A percentile compares a stretch with the other conserved stretches of the same genome.
Evolutionary conservation across 1,140 invertebrate genomes (phyloP).

Genomic region (Brachionus koreanus): DNA sequence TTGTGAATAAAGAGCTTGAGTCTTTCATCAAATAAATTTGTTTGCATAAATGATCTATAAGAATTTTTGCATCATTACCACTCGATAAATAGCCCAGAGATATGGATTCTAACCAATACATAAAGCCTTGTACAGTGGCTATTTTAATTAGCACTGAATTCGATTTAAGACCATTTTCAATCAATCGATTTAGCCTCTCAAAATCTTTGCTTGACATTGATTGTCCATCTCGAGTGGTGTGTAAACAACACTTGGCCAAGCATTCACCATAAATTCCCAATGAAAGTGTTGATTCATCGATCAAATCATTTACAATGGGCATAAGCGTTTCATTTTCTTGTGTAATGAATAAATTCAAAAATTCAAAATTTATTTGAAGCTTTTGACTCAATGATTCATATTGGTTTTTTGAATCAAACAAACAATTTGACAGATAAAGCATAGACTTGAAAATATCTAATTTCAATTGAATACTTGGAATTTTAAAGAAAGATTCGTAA

Average conservation of each 20-base stretch:
- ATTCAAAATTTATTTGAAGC: conserved; percentile 14
- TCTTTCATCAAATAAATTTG: conserved; percentile 39
- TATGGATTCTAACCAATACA: conserved; percentile 68
- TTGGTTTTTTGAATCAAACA: conserved; percentile 37
- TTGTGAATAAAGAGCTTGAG: conserved; percentile 65
- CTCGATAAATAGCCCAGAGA: conserved; percentile 46
- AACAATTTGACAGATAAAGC: conserved; percentile 34
- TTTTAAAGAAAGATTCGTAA: conserved; percentile 37
- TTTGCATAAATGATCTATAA: conserved; percentile 47
- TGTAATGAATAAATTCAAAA: conserved; percentile 11
- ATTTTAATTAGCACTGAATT: conserved; percentile 67
- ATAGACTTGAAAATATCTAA: conserved; percentile 34
- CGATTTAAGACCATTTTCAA: conserved; percentile 66
- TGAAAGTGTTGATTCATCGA: not conserved
- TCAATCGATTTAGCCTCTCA: conserved; percentile 65
- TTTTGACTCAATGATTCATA: conserved; percentile 20
- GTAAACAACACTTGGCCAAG: not conserved
- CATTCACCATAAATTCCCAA: conserved; percentile 35
- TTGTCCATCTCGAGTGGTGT: not conserved
- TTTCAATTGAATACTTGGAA: conserved; percentile 20
- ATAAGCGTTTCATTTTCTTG: conserved; percentile 12
- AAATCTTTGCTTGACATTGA: conserved; percentile 13
- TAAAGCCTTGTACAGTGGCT: conserved; percentile 68
- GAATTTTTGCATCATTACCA: conserved; percentile 46
- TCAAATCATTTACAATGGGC: conserved; percentile 22